Evolutionary conservation across 2,797 vertebrate genomes (phyloP).

Genomic region (Anguilla obscura): DNA sequence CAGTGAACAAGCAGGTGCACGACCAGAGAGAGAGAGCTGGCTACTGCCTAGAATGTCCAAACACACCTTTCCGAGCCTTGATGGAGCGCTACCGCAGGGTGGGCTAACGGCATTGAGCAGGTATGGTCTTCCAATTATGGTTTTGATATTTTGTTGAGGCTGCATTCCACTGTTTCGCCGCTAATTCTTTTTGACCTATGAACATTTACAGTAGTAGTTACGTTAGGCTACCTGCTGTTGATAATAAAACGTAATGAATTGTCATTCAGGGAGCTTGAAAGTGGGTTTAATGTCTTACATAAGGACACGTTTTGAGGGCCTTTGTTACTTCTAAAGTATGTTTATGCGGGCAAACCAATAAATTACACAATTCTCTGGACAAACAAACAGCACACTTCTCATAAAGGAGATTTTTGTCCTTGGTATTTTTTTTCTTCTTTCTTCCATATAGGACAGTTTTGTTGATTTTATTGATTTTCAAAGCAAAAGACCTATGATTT

Average conservation of each 20-base stretch:
- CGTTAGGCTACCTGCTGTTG: background rate
- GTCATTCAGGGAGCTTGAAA: background rate
- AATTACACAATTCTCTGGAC: background rate
- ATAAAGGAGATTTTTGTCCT: background rate
- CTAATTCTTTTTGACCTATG: background rate
- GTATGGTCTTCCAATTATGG: conserved; percentile 49
- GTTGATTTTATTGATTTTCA: background rate
- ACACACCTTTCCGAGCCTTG: conserved; percentile 64
- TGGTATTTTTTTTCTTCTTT: background rate
- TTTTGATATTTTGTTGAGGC: background rate
- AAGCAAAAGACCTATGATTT: background rate
- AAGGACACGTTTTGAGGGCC: background rate
- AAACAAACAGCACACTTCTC: background rate
- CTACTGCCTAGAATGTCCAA: conserved; percentile 61
- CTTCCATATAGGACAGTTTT: background rate
- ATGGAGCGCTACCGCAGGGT: conserved; percentile 58
- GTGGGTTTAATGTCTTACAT: background rate
- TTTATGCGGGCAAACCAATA: background rate
- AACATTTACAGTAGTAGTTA: background rate
- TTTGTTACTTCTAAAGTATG: background rate
- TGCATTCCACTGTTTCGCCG: background rate
- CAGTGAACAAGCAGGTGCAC: conserved; percentile 61
- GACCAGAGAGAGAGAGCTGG: conserved; percentile 66
- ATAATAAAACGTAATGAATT: background rate
- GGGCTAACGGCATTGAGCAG: conserved; percentile 66